Base-by-base conservation (phyloP, 2,888 invertebrate genomes). In the Morpho achilles region DNA sequence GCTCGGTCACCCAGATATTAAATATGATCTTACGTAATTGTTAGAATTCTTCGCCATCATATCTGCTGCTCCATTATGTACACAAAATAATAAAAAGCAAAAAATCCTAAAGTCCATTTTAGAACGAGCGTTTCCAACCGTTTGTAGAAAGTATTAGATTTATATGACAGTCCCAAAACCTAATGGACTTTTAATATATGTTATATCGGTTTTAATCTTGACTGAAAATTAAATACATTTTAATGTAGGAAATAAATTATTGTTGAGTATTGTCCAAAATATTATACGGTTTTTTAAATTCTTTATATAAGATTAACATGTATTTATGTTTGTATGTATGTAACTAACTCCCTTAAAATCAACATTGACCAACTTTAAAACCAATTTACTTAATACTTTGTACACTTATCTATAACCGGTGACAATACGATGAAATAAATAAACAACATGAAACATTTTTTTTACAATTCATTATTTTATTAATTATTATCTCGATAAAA, bases 11-110 rank as follows among this genome's bases (percentile, higher is more conserved):
- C n/a, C n/a, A n/a, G n/a, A n/a, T n/a, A n/a, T n/a, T 32, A 32
- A 32, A 32, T 32, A 32, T 32, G 3, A n/a, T 49, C 76, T 77
- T 62, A 77, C 77, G 59, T 73, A 77, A 63, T 73, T 77, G 42
- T 76, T 71, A 5, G 67, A 50, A 56, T 56, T 74, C 66, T 69
- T 75, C 7, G 67, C 48, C 8, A 65, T 59, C 23, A 71, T 61
- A 56, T 72, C 67, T 8, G 66, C 66, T 23, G n/a, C 40, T 45
- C 53, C 64, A 47, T 50, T 40, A 50, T 50, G 23, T 60, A 60
- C 16, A 22, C 46, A 40, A 10, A 3, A 7, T 3, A 53, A 41
- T 16, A 53, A 23, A 23, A 61, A 32, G 40, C 41, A 56, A 23
- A 45, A 42, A 16, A 60, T 55, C 55, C 53, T 58, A 50, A n/a